Evolutionary conservation across 2,797 vertebrate species (phyloP).

Genomic region (Crax fasciolata): DNA sequence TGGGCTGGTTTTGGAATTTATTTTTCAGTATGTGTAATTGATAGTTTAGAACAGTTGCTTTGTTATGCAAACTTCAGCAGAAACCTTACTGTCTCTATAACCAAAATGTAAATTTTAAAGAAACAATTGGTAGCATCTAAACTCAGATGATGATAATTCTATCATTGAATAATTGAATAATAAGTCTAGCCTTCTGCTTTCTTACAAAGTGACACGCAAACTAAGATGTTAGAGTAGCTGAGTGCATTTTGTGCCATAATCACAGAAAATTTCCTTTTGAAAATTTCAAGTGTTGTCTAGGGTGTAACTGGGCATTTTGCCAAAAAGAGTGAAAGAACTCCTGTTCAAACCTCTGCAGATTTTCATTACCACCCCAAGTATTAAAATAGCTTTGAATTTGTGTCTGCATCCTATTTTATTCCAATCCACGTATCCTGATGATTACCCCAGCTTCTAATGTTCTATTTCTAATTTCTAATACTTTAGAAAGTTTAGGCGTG

Average conservation of each 20-base stretch:
- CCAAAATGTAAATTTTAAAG: neutral
- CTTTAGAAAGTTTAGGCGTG: neutral
- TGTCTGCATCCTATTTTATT: constrained; percentile 26
- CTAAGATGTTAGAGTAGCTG: neutral
- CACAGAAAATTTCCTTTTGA: constrained; percentile 23
- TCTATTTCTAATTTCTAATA: neutral
- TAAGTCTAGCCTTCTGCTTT: neutral
- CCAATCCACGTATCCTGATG: neutral
- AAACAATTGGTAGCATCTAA: neutral
- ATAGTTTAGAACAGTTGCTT: neutral
- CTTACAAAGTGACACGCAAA: neutral
- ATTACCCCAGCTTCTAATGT: constrained; percentile 1
- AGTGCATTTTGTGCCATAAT: neutral
- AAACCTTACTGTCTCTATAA: neutral
- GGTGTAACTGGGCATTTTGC: constrained; percentile 15
- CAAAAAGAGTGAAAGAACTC: constrained; percentile 2
- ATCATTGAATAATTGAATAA: neutral
- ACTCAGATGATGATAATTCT: neutral
- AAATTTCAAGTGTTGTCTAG: neutral
- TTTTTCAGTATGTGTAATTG: neutral
- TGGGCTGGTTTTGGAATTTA: neutral
- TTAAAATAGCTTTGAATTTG: constrained; percentile 44
- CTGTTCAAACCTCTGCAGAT: constrained; percentile 3
- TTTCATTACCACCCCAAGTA: constrained; percentile 27
- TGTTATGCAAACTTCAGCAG: neutral